Evolutionary conservation across 2,888 invertebrate genomes (phyloP).

Genomic region (Neelides folsomi): DNA sequence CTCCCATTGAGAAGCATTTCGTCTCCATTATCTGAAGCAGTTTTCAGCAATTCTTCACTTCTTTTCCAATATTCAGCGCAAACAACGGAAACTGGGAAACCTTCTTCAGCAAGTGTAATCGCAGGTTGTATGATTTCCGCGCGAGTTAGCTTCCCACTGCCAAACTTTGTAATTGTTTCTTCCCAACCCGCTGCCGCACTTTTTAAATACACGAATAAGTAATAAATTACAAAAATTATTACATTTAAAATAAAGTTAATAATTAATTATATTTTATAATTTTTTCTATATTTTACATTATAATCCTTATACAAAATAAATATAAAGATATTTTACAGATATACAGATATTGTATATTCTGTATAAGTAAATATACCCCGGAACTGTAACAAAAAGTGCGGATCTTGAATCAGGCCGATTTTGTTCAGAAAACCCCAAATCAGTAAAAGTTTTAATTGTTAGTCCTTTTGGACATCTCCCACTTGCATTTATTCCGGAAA

Average conservation of each 20-base stretch:
- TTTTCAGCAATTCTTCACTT: constrained; percentile 18
- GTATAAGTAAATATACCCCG: constrained; percentile 19
- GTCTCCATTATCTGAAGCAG: constrained; percentile 32
- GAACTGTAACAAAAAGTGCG: constrained; percentile 25
- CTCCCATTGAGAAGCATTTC: constrained; percentile 36
- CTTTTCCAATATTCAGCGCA: constrained; percentile 15
- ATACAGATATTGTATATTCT: too few relatives aligned
- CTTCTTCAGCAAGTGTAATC: constrained; percentile 20
- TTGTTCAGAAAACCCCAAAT: constrained; percentile 20
- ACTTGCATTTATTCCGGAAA: constrained; percentile 37
- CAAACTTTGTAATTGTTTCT: constrained; percentile 22
- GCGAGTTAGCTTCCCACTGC: constrained; percentile 18
- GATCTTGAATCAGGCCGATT: constrained; percentile 21
- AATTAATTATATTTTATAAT: too few relatives aligned
- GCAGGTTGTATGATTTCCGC: constrained; percentile 21
- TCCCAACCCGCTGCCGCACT: constrained; percentile 29
- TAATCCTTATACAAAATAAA: too few relatives aligned
- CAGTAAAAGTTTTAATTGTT: constrained; percentile 18
- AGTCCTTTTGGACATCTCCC: constrained; percentile 26
- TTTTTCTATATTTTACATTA: too few relatives aligned
- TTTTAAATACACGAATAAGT: neutral
- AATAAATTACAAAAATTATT: constrained; percentile 1
- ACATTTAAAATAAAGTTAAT: too few relatives aligned
- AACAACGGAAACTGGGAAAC: constrained; percentile 20
- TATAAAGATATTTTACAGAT: too few relatives aligned